These are phyloP conservation scores for Sinodicranocentrus sp. DNA, from an alignment of 2,888 invertebrate species.

Conservation along the genomic window DNA sequence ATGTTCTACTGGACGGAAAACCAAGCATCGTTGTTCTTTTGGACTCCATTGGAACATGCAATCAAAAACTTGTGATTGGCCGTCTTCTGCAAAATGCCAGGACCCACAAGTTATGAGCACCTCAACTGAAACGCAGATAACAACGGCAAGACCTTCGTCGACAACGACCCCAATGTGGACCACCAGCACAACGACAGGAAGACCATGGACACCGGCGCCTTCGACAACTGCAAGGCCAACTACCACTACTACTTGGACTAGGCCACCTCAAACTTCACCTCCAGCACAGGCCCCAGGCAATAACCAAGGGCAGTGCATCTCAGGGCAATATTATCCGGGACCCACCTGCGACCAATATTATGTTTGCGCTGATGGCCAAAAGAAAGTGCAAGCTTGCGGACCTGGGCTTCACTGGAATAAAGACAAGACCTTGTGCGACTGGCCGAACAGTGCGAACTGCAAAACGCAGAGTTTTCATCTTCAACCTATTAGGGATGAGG, in stretches of 20 bases:
- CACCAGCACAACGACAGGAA: slow-evolving; percentile 12
- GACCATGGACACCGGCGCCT: slow-evolving; percentile 27
- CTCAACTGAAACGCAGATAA: background rate
- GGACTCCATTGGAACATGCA: slow-evolving; percentile 87
- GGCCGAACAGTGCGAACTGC: slow-evolving; percentile 80
- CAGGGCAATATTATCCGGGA: slow-evolving; percentile 87
- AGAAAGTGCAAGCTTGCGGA: slow-evolving; percentile 82
- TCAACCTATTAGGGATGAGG: slow-evolving; percentile 76
- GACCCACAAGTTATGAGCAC: slow-evolving; percentile 11
- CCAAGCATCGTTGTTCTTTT: slow-evolving; percentile 85
- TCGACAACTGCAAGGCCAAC: slow-evolving; percentile 36
- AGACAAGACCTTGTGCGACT: slow-evolving; percentile 86
- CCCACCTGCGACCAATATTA: slow-evolving; percentile 85
- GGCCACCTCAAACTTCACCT: slow-evolving; percentile 16
- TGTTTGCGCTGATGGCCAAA: slow-evolving; percentile 87
- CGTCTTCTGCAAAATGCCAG: slow-evolving; percentile 77
- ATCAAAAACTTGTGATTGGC: slow-evolving; percentile 87
- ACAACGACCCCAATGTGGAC: slow-evolving; percentile 21
- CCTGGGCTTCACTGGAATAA: slow-evolving; percentile 87
- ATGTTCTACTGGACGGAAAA: slow-evolving; percentile 86
- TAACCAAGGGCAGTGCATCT: slow-evolving; percentile 38
- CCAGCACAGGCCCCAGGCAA: background rate
- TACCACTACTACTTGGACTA: slow-evolving; percentile 22
- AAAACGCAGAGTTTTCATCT: slow-evolving; percentile 26
- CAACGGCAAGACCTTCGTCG: slow-evolving; percentile 8